phyloP scores from a whole-genome alignment of 1,140 invertebrate species.

The Mactra quadrangularis region DNA sequence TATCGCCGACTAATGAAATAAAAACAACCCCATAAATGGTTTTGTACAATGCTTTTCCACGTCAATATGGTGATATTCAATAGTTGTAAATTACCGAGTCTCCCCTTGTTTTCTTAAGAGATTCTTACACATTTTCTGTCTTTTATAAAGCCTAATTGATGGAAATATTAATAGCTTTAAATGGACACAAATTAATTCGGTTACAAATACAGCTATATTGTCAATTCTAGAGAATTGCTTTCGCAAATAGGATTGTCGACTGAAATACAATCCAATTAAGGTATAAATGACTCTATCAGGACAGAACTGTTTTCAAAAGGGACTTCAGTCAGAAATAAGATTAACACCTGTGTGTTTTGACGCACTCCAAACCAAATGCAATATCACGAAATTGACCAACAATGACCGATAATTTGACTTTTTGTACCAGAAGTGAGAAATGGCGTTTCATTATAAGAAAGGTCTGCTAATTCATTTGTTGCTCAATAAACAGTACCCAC shows the following conservation, averaged over 20 bases:
- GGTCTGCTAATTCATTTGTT: too few species aligned
- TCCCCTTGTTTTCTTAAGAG: slow-evolving; percentile 44
- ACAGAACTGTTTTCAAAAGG: slow-evolving; percentile 28
- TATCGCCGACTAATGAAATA: slow-evolving; percentile 53
- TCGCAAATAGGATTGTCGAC: slow-evolving; percentile 43
- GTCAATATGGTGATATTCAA: slow-evolving; percentile 39
- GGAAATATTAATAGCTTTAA: slow-evolving; percentile 58
- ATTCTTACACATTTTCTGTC: slow-evolving; percentile 53
- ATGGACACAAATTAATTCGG: slow-evolving; percentile 56
- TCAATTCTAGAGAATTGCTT: slow-evolving; percentile 30
- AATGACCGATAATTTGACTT: neutral
- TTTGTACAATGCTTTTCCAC: neutral
- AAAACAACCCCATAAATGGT: slow-evolving; percentile 52
- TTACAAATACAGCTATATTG: slow-evolving; percentile 52
- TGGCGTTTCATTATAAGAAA: neutral
- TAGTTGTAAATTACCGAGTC: slow-evolving; percentile 42
- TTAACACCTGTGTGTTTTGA: slow-evolving; percentile 3
- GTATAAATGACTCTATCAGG: slow-evolving; percentile 43
- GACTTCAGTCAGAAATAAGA: neutral
- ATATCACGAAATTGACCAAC: neutral
- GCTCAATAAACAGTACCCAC: too few species aligned
- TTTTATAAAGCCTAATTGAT: slow-evolving; percentile 56
- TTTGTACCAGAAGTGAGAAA: neutral
- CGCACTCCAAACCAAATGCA: neutral
- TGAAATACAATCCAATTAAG: slow-evolving; percentile 19